Conservation (phyloP, 2,113 vertebrate species). For the Brachirus orientalis region DNA sequence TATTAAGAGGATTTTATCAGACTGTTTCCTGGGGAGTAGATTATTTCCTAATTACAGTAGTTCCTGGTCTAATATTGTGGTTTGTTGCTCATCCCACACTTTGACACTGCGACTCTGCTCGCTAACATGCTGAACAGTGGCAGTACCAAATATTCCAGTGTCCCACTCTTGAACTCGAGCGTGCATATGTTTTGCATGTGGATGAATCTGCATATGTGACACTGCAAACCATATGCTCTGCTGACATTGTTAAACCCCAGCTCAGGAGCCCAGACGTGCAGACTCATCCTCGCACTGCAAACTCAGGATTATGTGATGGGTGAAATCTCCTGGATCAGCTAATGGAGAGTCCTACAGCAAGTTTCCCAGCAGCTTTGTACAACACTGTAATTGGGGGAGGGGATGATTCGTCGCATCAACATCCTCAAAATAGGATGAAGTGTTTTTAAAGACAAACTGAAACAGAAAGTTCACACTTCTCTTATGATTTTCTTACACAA, state of each 20-base stretch:
- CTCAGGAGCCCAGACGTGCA: conserved; percentile 27
- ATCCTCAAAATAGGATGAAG: conserved; percentile 16
- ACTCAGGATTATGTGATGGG: conserved; percentile 63
- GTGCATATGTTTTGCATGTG: neutral
- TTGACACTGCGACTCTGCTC: no score
- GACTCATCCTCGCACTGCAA: conserved; percentile 63
- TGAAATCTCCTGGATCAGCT: conserved; percentile 66
- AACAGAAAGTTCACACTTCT: neutral
- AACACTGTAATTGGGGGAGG: conserved; percentile 41
- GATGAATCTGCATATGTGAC: neutral
- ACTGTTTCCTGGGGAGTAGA: conserved; percentile 10
- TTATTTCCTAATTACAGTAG: conserved; percentile 26
- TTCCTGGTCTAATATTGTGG: conserved; percentile 5
- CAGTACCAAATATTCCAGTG: no score
- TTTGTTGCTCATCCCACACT: conserved; percentile 19
- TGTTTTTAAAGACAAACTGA: neutral
- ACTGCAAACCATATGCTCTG: conserved; percentile 5
- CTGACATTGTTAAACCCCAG: conserved; percentile 11
- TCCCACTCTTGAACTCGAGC: no score
- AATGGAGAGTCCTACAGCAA: conserved; percentile 64
- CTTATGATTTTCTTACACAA: neutral
- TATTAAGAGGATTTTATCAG: conserved; percentile 25
- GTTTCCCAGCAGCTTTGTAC: conserved; percentile 62
- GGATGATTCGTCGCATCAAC: neutral
- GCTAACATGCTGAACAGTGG: no score